These are phyloP conservation scores for Zaprionus kolodkinae DNA, from an alignment of 1,140 invertebrate genomes.

Conservation along the genomic window DNA sequence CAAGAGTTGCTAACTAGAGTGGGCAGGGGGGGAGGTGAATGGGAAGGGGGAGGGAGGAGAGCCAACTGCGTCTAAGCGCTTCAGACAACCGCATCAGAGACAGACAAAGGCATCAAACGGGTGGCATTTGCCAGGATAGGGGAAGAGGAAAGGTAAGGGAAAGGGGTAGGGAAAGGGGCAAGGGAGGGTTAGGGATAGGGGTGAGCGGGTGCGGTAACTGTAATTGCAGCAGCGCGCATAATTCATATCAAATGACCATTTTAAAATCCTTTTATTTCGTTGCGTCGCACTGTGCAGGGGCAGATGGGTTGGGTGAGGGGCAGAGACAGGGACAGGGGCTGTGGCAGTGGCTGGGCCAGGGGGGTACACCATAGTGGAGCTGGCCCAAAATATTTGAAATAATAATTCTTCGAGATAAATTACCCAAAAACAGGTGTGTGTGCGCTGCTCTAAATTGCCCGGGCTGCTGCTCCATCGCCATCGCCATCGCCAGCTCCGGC, in stretches of 20 bases:
- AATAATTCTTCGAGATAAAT: slow-evolving; percentile 85
- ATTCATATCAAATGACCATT: slow-evolving; percentile 84
- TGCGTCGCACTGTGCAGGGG: slow-evolving; percentile 53
- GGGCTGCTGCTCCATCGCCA: slow-evolving; percentile 33
- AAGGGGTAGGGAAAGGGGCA: not conserved
- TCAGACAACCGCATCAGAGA: slow-evolving; percentile 77
- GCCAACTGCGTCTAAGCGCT: slow-evolving; percentile 46
- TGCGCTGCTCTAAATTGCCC: slow-evolving; percentile 73
- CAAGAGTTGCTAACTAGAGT: slow-evolving; percentile 33
- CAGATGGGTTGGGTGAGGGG: not conserved
- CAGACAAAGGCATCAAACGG: slow-evolving; percentile 74
- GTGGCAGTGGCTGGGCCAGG: no score
- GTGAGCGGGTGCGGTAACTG: slow-evolving; percentile 43
- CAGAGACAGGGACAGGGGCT: no score
- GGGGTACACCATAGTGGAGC: slow-evolving; percentile 4
- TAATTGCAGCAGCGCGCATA: slow-evolving; percentile 84
- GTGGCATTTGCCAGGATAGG: slow-evolving; percentile 18
- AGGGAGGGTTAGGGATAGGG: not conserved
- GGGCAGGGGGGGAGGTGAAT: not conserved
- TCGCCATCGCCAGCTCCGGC: slow-evolving; percentile 5
- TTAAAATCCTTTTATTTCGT: slow-evolving; percentile 84
- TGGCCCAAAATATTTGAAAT: slow-evolving; percentile 82
- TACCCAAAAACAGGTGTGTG: slow-evolving; percentile 83
- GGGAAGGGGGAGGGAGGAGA: no score
- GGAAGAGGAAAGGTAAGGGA: not conserved